Evolutionary conservation across 2,113 vertebrate species (phyloP), one percentile per base, ranked within the genome.

Genomic region (Caretta caretta): DNA sequence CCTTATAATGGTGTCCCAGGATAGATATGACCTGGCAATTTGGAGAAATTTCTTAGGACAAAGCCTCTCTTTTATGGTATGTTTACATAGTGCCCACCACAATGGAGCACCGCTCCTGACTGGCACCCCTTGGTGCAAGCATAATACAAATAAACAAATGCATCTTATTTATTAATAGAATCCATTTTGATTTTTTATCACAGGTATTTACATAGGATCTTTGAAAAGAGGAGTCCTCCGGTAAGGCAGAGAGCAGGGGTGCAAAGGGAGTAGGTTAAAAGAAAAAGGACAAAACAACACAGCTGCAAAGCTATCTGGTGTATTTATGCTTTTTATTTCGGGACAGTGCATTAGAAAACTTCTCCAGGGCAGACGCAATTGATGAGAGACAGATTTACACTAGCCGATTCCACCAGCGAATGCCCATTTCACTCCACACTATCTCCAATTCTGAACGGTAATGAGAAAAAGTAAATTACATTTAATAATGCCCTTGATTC

Each of bases 391-490:
- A 96, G 85, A 97, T 96, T 97, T 90, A 95, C 42, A 46, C 83
- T 53, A 94, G 83, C 54, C 84, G 25, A 95, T 97, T 94, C 88
- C 94, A 87, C 89, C 59, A 93, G 87, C 48, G 85, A 50, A 80
- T 83, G 42, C 8, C 54, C 35, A 85, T 93, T 95, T 96, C 87
- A 65, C 72, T 96, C 79, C 80, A 91, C 94, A 96, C 84, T 48
- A 95, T 79, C 78, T 90, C 80, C 69, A 85, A 88, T 93, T 97
- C 92, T 88, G 54, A 95, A 92, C 65, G 90, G 81, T 90, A 96
- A 97, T 96, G 93, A 88, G 86, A 96, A 95, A 95, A 97, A 97
- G 31, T 91, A 97, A 97, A 97, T 97, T 96, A 93, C 57, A 94
- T 86, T 95, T 97, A 92, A 94, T 94, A 96, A 97, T 95, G 96